Evolutionary conservation across 2,113 vertebrate species (phyloP), one percentile per base, ranked within the genome.

Genomic region (Diphyllodes magnificus): DNA sequence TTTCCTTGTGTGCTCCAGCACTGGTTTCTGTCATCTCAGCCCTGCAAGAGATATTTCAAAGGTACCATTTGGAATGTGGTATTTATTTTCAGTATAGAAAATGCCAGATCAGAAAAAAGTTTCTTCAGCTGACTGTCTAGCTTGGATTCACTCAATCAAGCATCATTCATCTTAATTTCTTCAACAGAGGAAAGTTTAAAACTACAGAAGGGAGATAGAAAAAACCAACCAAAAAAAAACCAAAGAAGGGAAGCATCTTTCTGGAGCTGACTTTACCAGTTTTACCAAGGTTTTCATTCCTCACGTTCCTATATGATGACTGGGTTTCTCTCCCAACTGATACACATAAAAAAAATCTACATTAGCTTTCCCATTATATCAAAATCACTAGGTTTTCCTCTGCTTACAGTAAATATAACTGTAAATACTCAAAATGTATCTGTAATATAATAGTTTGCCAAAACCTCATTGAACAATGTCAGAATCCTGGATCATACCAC

Each of bases 241-340:
- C 11, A 9, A 31, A 40, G 24, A 49, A 13, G 15, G 7, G 9
- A 91, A 49, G 18, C 25, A 35, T 39, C 16, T 50, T 78, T 21
- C 24, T 35, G 64, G 49, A 82, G 10, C 30, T 60, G 61, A 31
- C 21, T 45, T 69, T 33, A 14, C 10, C n/a, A 57, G 0, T 71
- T 51, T 53, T 78, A 63, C 10, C 18, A 51, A 50, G 30, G 24
- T 51, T 75, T 84, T 76, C 1, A 33, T 78, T 84, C 56, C 21
- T 78, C 28, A 6, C 0, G 0, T 72, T 82, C 15, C 65, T 56
- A 0, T 28, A 21, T 4, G 27, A 5, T 81, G 24, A 33, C 16
- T 57, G 15, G 1, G 8, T 45, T 79, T 80, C 42, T 90, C 33
- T 88, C 37, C 42, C 31, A 59, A 1, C 3, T 61, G 45, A 50